phyloP scores from a whole-genome alignment of 2,888 invertebrate species.

The Petrolisthes cinctipes region DNA sequence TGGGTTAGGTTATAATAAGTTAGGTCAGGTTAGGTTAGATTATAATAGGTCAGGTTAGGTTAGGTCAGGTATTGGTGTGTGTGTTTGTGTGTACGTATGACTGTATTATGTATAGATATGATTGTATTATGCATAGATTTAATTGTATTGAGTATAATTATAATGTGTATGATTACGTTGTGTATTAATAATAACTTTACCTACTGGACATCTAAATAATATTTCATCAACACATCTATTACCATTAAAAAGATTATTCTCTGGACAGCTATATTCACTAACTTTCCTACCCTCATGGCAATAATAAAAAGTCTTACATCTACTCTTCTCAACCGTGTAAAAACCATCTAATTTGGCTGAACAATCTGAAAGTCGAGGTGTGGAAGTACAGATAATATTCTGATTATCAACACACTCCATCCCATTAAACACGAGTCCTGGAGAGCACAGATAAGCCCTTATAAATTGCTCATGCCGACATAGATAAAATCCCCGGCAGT shows the following conservation, averaged over 20 bases:
- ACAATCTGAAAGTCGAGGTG: conserved; percentile 56
- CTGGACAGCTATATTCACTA: conserved; percentile 64
- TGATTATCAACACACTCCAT: conserved; percentile 54
- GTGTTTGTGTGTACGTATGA: too few species aligned
- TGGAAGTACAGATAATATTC: conserved; percentile 54
- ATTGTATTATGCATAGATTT: too few species aligned
- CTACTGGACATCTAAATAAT: too few species aligned
- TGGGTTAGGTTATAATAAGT: too few species aligned
- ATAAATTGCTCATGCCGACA: conserved; percentile 58
- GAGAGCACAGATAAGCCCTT: conserved; percentile 51
- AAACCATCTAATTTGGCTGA: conserved; percentile 60
- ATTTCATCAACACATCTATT: conserved; percentile 59
- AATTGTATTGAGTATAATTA: too few species aligned
- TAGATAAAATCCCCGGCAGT: conserved; percentile 61
- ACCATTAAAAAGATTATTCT: conserved; percentile 61
- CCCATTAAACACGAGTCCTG: conserved; percentile 62
- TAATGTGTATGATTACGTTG: too few species aligned
- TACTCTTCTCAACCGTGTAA: conserved; percentile 56
- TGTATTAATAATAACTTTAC: too few species aligned
- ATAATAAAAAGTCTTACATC: conserved; percentile 58
- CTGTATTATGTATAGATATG: too few species aligned
- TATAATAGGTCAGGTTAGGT: too few species aligned
- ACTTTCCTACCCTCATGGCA: conserved; percentile 53
- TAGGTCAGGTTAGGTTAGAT: too few species aligned
- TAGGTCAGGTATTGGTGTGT: too few species aligned